Evolutionary conservation across 2,888 invertebrate genomes (phyloP).

Genomic region (Cinara cedri): DNA sequence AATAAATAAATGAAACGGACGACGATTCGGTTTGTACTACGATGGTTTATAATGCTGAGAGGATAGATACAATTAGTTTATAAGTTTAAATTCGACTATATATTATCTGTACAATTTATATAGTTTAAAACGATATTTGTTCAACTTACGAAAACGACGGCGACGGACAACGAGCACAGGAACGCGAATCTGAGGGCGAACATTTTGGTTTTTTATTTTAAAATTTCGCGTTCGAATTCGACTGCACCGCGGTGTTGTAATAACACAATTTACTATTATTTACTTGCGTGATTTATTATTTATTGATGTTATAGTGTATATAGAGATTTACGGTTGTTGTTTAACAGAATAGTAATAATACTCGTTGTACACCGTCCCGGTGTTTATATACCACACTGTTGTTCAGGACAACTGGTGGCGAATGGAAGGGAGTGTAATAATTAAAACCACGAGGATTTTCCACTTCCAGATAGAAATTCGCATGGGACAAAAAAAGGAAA

Average conservation of each 20-base stretch:
- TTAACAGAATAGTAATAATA: slow-evolving; percentile 16
- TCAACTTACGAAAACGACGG: slow-evolving; percentile 33
- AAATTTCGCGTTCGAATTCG: no score
- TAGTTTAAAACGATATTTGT: no score
- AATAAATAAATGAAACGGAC: no score
- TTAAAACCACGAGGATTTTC: slow-evolving; percentile 22
- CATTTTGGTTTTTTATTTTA: slow-evolving; percentile 32
- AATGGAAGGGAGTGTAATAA: background rate
- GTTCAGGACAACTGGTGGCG: background rate
- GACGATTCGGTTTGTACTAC: no score
- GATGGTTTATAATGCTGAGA: no score
- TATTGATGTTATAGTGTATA: no score
- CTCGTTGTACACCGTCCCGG: background rate
- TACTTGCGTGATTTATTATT: background rate
- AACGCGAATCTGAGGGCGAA: slow-evolving; percentile 1
- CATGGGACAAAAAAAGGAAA: background rate
- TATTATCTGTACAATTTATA: no score
- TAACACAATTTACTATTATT: no score
- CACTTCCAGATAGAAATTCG: slow-evolving; percentile 26
- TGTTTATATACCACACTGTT: slow-evolving; percentile 19
- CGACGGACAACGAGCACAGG: slow-evolving; percentile 6
- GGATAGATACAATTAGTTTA: no score
- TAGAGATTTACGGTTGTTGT: background rate
- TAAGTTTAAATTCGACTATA: no score
- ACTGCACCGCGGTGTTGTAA: background rate